phyloP scores from a whole-genome alignment of 2,797 vertebrate genomes.

The Sarcoramphus papa region DNA sequence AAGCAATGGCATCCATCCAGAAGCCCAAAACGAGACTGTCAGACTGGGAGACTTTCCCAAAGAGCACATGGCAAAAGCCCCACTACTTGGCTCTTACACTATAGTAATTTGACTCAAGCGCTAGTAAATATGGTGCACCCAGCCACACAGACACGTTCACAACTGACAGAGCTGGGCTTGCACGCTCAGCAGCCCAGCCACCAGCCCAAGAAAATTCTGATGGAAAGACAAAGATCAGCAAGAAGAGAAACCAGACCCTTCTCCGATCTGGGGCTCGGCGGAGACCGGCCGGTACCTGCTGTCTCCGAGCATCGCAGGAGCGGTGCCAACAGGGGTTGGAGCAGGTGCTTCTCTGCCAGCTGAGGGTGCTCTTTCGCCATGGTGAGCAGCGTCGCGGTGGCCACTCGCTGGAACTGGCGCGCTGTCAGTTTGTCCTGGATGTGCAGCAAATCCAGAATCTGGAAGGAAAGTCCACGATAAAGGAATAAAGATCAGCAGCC shows the following conservation, averaged over 20 bases:
- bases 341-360: conserved; percentile 78
- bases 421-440: conserved; percentile 82
- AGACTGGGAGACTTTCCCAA: neutral
- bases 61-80: neutral
- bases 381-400: conserved; percentile 77
- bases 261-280: rapidly evolving
- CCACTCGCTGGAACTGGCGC: conserved; percentile 87
- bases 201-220: neutral
- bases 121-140: rapidly evolving
- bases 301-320: conserved; percentile 71
- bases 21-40: neutral
- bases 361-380: conserved; percentile 78
- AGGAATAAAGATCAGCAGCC: neutral
- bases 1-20: rapidly evolving
- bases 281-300: conserved; percentile 42
- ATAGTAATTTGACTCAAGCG: rapidly evolving
- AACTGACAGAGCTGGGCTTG: neutral
- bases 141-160: neutral
- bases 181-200: neutral
- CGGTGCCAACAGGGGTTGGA: conserved; percentile 80
- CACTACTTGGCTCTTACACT: neutral
- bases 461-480: neutral
- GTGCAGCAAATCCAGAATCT: conserved; percentile 90
- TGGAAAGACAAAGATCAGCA: neutral
- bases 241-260: neutral